Evolutionary conservation across 92 coral and sea anemone genomes (phyloP).

Genomic region (Epizoanthus ramosus): DNA sequence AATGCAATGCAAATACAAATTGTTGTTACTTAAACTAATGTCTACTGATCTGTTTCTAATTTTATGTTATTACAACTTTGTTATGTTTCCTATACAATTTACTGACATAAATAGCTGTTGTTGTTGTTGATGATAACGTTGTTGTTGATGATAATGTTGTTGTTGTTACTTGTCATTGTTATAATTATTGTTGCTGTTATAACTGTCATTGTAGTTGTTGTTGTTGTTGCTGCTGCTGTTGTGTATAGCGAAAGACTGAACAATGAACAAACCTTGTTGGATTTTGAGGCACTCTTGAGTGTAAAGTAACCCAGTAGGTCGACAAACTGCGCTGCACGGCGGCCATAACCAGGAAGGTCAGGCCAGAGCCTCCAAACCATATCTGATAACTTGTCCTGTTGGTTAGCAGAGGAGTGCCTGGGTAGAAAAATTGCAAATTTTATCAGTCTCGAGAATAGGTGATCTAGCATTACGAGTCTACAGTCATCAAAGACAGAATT

Average conservation of each 20-base stretch:
- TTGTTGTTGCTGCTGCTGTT: too few species aligned
- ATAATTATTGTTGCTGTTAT: neutral
- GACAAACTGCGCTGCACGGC: constrained; percentile 98
- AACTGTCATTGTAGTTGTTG: too few species aligned
- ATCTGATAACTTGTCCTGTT: constrained; percentile 83
- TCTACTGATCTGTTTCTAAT: too few species aligned
- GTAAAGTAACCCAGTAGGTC: constrained; percentile 95
- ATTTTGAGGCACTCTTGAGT: constrained; percentile 86
- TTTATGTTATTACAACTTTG: too few species aligned
- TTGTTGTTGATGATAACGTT: too few species aligned
- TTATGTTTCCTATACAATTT: too few species aligned
- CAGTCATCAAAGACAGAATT: too few species aligned
- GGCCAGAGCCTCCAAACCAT: constrained; percentile 99
- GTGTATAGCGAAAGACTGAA: neutral
- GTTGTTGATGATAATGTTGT: too few species aligned
- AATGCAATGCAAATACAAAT: neutral
- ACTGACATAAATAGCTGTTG: too few species aligned
- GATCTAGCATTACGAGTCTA: neutral
- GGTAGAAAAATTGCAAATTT: neutral
- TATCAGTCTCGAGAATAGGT: too few species aligned
- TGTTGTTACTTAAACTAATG: neutral
- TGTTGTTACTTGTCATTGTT: too few species aligned
- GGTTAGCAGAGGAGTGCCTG: constrained; percentile 82
- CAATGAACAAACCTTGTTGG: constrained; percentile 71
- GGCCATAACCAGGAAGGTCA: constrained; percentile 91